Evolutionary conservation across 1,140 invertebrate species (phyloP).

Genomic region (Ctenoplectra terminalis): DNA sequence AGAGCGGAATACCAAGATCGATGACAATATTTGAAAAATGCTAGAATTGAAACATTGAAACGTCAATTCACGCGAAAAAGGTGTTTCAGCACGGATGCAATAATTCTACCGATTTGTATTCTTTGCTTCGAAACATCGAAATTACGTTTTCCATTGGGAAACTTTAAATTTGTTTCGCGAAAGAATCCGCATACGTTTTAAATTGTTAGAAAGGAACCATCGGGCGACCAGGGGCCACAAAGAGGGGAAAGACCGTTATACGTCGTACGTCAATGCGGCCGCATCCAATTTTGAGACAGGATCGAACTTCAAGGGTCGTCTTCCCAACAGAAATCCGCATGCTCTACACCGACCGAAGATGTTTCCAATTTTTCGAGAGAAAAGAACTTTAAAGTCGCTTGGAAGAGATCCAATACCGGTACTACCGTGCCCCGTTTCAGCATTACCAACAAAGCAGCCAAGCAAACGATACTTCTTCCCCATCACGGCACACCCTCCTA

Average conservation of each 20-base stretch:
- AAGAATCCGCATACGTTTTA: conserved; percentile 49
- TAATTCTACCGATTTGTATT: no score
- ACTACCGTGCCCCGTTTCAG: conserved; percentile 46
- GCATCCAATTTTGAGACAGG: conserved; percentile 28
- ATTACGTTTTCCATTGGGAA: no score
- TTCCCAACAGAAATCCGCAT: conserved; percentile 22
- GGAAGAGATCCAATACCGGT: conserved; percentile 50
- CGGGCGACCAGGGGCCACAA: background rate
- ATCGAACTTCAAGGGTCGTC: conserved; percentile 32
- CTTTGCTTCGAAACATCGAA: no score
- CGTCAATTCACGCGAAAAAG: no score
- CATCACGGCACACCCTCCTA: conserved; percentile 13
- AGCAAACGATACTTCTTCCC: conserved; percentile 58
- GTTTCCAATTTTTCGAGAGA: conserved; percentile 60
- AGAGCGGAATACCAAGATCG: background rate
- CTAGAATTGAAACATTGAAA: no score
- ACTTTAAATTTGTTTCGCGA: conserved; percentile 29
- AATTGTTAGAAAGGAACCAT: conserved; percentile 26
- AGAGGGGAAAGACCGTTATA: no score
- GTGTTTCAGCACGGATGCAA: no score
- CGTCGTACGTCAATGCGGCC: conserved; percentile 13
- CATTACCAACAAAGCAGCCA: conserved; percentile 58
- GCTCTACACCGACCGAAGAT: conserved; percentile 22
- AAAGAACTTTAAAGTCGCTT: conserved; percentile 61
- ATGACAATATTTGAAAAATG: no score